A percentile compares a stretch with the other conserved stretches of the same genome.
phyloP scores from a whole-genome alignment of 2,113 vertebrate genomes.

The Brachionichthys hirsutus region DNA sequence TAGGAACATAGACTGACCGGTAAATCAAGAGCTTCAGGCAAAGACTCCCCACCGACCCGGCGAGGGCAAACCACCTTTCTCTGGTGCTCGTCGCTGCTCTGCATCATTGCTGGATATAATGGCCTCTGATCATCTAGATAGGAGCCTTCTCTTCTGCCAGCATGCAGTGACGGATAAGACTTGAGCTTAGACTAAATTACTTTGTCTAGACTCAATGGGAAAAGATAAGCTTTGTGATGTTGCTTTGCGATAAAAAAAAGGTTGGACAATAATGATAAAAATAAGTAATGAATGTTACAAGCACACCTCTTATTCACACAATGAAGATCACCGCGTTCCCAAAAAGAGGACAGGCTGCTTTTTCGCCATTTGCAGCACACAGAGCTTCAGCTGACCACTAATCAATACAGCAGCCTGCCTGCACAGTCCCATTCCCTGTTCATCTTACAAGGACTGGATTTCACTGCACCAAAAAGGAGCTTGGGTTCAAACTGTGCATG shows the following conservation, averaged over 20 bases:
- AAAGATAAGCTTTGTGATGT: not conserved
- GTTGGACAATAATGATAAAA: not conserved
- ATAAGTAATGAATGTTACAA: not conserved
- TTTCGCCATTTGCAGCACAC: conserved; percentile 58
- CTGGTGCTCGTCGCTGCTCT: not conserved
- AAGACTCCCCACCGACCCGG: no score
- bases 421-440: conserved; percentile 49
- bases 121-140: conserved; percentile 36
- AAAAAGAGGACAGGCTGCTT: conserved; percentile 9
- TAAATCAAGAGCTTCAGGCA: no score
- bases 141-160: conserved; percentile 3
- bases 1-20: no score
- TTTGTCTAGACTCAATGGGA: conserved; percentile 19
- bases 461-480: conserved; percentile 68
- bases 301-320: not conserved
- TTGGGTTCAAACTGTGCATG: conserved; percentile 35
- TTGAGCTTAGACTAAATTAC: conserved; percentile 9
- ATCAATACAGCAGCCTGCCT: conserved; percentile 70
- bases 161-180: conserved; percentile 10
- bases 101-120: conserved; percentile 11
- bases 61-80: no score
- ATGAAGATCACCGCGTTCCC: conserved; percentile 2
- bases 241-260: not conserved
- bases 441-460: conserved; percentile 43
- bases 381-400: conserved; percentile 63